Base-by-base conservation (phyloP, 92 coral and sea anemone species). In the Isaurus tuberculatus region DNA sequence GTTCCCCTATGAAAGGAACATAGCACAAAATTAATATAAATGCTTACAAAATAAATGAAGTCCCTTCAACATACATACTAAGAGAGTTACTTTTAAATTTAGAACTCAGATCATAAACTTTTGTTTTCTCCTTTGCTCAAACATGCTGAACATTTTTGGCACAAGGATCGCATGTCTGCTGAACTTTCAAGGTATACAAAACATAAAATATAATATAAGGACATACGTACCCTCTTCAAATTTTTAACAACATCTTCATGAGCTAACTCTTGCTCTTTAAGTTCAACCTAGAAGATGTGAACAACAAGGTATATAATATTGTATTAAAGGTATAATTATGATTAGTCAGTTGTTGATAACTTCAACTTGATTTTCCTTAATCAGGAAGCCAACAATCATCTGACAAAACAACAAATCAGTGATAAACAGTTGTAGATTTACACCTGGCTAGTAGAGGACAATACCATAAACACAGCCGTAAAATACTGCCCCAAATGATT, bases 211-310 rank as follows among this genome's bases (percentile, higher is more conserved):
- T 16, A 16, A 2, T 51, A 6, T 51, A 19, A 36, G 51, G 17
- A 40, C 27, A 31, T 42, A 65, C 90, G 57, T 83, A 96, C 99
- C 90, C 94, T 92, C 84, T 96, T 96, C 7, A 96, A 91, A 75
- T 96, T 96, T 75, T 96, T 96, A 19, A 96, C 92, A 33, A 96
- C 98, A 86, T 96, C 99, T 87, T 96, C 99, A 83, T 96, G 99
- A 43, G 99, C 90, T 72, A 96, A 84, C 70, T 96, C 99, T 80
- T 96, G 98, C 58, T 96, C 99, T 80, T 96, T 96, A 22, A 96
- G 89, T 81, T 92, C 98, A 71, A 96, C 93, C 99, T 96, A 31
- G 31, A 72, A 27, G 1, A 71, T 17, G n/a, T 34, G 4, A 36
- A 69, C 17, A 55, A 14, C 7, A 5, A 55, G 63, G 17, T 55